Evolutionary conservation across 2,113 vertebrate species (phyloP).

Genomic region (Garra rufa): DNA sequence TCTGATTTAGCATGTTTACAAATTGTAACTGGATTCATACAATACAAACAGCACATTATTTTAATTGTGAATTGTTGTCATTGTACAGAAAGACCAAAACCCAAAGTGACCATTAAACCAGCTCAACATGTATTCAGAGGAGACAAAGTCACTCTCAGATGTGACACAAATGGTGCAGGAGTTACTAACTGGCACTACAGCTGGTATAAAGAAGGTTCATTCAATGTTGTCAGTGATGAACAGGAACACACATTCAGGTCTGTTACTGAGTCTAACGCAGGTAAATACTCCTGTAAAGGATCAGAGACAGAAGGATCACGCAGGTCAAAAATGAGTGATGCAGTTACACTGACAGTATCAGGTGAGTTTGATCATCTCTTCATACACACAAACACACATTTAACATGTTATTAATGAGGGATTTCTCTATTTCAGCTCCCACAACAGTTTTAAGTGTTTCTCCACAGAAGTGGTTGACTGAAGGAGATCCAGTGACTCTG

Average conservation of each 20-base stretch:
- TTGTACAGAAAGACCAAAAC: constrained; percentile 1
- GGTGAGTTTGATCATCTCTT: background rate
- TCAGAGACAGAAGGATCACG: background rate
- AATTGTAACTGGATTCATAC: too few species aligned
- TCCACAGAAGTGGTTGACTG: too few species aligned
- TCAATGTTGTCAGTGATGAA: background rate
- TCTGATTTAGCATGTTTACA: too few species aligned
- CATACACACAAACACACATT: background rate
- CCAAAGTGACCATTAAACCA: background rate
- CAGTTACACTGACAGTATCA: background rate
- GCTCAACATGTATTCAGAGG: background rate
- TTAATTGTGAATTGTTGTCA: background rate
- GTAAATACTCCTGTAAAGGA: background rate
- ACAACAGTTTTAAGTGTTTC: too few species aligned
- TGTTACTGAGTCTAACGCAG: too few species aligned
- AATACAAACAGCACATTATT: too few species aligned
- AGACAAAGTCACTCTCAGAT: constrained; percentile 28
- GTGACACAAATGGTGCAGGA: background rate
- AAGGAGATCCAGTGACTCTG: too few species aligned
- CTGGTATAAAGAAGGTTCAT: constrained; percentile 19
- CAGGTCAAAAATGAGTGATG: background rate
- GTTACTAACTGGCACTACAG: background rate
- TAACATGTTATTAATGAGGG: background rate
- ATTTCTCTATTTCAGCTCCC: background rate
- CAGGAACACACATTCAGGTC: background rate